These are phyloP conservation scores for Heteropelma amictum DNA, from an alignment of 2,888 invertebrate species.

Conservation along the genomic window DNA sequence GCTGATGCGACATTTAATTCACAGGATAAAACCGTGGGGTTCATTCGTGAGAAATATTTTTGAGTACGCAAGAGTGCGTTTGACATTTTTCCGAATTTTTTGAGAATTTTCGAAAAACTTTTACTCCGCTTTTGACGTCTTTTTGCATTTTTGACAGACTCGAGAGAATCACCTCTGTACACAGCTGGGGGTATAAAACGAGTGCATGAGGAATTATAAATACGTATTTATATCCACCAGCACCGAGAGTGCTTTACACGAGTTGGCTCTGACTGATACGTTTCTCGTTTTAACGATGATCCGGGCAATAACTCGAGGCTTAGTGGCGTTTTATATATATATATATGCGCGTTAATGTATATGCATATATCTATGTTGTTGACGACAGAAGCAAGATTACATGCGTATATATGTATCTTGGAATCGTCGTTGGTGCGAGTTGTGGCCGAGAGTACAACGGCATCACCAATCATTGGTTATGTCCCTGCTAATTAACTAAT, in stretches of 20 bases:
- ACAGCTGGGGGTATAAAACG: no score
- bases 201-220: not conserved
- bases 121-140: no score
- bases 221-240: not conserved
- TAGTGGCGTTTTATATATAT: conserved; percentile 62
- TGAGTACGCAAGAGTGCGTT: no score
- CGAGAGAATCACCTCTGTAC: no score
- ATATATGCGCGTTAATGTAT: not conserved
- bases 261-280: conserved; percentile 71
- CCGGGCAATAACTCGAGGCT: conserved; percentile 76
- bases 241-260: conserved; percentile 44
- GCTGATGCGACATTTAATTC: no score
- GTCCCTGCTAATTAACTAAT: conserved; percentile 77
- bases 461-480: conserved; percentile 77
- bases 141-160: no score
- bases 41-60: no score
- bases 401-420: not conserved
- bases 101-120: no score
- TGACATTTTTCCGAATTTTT: no score
- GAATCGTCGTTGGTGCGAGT: conserved; percentile 64
- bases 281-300: conserved; percentile 77
- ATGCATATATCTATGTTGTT: not conserved
- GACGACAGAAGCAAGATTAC: no score
- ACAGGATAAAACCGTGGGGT: no score
- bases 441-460: conserved; percentile 65